A percentile compares a stretch with the other conserved stretches of the same genome.
phyloP scores from a whole-genome alignment of 2,797 vertebrate genomes.

The Taeniopygia guttata region DNA sequence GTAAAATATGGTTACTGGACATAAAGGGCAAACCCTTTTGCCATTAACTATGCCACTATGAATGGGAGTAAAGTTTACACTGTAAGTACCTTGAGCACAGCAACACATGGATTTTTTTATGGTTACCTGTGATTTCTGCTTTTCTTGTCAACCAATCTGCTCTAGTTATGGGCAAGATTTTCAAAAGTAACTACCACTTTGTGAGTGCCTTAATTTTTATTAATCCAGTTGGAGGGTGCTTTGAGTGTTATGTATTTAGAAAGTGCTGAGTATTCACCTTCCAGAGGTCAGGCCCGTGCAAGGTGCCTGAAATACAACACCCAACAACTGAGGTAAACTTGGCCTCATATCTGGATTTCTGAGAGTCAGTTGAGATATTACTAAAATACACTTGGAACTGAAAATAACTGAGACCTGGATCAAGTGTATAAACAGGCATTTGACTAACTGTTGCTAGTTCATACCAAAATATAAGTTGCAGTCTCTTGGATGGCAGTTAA shows the following conservation, averaged over 20 bases:
- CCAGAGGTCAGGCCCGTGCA: neutral
- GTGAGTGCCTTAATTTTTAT: conserved; percentile 37
- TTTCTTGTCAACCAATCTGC: neutral
- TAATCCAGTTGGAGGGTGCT: neutral
- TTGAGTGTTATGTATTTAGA: neutral
- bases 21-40: conserved; percentile 34
- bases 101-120: neutral
- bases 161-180: neutral
- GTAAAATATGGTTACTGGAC: conserved; percentile 41
- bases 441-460: neutral
- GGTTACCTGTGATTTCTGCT: neutral
- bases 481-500: neutral
- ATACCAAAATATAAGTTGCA: neutral
- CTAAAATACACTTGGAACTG: neutral
- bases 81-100: neutral
- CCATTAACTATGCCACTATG: conserved; percentile 18
- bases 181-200: neutral
- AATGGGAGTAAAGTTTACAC: conserved; percentile 37
- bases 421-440: neutral
- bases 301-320: neutral
- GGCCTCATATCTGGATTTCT: neutral
- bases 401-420: neutral
- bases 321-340: neutral
- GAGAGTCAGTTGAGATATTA: neutral
- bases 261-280: neutral